Percentiles rank a stretch among this genome's conserved stretches.
Conservation (phyloP, 2,113 vertebrate species). For the Elaphurus davidianus region DNA sequence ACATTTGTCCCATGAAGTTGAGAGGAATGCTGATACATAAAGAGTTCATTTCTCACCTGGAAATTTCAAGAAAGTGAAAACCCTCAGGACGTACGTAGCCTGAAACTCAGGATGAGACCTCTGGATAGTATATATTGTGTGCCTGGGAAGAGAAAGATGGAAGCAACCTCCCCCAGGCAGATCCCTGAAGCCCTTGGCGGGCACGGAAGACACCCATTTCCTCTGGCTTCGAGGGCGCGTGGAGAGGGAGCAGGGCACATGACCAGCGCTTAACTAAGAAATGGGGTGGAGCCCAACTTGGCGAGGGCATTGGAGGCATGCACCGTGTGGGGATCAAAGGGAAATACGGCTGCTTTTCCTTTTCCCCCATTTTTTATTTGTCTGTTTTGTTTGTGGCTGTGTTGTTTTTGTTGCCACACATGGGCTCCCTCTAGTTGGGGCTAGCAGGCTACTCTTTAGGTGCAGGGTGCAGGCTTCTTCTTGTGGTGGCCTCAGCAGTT, state of each 20-base stretch:
- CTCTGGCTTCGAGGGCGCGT: background rate
- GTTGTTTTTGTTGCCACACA: background rate
- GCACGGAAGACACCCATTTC: background rate
- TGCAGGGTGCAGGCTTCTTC: rapidly evolving
- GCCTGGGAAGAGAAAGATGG: background rate
- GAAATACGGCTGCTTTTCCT: background rate
- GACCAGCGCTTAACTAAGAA: background rate
- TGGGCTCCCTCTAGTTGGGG: background rate
- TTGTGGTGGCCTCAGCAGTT: background rate
- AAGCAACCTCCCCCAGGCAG: background rate
- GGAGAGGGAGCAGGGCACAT: background rate
- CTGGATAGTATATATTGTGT: background rate
- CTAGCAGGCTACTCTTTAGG: background rate
- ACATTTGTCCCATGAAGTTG: background rate
- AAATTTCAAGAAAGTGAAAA: background rate
- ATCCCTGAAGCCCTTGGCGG: background rate
- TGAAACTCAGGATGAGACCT: background rate
- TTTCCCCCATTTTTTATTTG: background rate
- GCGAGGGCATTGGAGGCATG: background rate
- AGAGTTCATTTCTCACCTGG: background rate
- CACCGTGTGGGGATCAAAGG: background rate
- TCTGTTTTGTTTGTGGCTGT: background rate
- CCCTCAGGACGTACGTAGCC: background rate
- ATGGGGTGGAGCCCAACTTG: background rate
- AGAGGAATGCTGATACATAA: background rate